Conservation (phyloP, 2,113 vertebrate genomes). For the Ameiurus melas region DNA sequence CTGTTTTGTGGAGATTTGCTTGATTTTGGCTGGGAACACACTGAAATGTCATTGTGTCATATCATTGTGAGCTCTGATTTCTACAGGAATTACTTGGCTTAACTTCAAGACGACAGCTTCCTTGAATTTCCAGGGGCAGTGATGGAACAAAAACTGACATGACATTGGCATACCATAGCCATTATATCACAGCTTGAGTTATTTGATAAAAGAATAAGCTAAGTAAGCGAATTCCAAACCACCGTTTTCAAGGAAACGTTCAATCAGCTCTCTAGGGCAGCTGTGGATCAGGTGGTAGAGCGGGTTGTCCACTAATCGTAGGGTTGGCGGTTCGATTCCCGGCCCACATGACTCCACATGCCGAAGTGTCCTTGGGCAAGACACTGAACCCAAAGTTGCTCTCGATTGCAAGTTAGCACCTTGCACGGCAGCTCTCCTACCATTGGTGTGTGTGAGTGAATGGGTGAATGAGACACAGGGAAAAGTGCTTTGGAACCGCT, state of each 20-base stretch:
- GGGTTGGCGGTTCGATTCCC: no score
- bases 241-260: no score
- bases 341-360: no score
- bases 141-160: neutral
- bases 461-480: no score
- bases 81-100: neutral
- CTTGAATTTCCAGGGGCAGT: neutral
- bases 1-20: neutral
- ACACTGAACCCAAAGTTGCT: no score
- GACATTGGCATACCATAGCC: neutral
- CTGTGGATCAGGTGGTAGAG: no score
- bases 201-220: neutral
- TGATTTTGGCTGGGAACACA: neutral
- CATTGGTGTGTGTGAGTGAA: no score
- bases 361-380: no score
- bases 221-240: neutral
- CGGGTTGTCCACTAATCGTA: no score
- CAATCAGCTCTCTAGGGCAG: neutral
- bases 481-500: no score
- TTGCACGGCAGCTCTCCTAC: no score
- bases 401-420: no score
- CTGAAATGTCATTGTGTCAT: neutral
- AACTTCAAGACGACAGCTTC: neutral
- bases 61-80: neutral
- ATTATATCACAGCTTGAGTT: neutral